A percentile compares a stretch with the other conserved stretches of the same genome.
These are phyloP conservation scores for Pandemis cinnamomeana DNA, from an alignment of 2,888 invertebrate species.

Conservation along the genomic window DNA sequence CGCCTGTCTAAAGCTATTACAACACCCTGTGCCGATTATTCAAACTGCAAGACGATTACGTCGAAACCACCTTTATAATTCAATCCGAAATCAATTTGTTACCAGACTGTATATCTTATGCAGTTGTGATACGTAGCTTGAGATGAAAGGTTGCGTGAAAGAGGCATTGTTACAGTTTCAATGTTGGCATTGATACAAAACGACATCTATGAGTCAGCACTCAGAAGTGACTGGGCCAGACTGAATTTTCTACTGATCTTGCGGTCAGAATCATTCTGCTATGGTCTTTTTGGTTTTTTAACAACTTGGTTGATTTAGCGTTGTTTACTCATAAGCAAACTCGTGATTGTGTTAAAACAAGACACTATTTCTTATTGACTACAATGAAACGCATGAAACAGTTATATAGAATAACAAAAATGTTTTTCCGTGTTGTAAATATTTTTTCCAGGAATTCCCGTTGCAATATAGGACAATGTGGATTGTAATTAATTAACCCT, in stretches of 20 bases:
- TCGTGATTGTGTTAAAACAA: too few species aligned
- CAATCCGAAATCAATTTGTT: slow-evolving; percentile 43
- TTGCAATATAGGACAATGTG: not conserved
- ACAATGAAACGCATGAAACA: too few species aligned
- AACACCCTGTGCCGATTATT: slow-evolving; percentile 69
- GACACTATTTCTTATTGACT: too few species aligned
- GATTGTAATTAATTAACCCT: not conserved
- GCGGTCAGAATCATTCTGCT: slow-evolving; percentile 6
- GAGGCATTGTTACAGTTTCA: slow-evolving; percentile 26
- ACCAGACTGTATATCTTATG: slow-evolving; percentile 55
- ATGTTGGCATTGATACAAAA: slow-evolving; percentile 64
- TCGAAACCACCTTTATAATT: slow-evolving; percentile 53
- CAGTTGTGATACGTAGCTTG: slow-evolving; percentile 45
- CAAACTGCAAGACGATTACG: slow-evolving; percentile 72
- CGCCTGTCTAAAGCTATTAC: slow-evolving; percentile 57
- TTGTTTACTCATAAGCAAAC: too few species aligned
- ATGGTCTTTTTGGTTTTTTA: not conserved
- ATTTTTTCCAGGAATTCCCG: not conserved
- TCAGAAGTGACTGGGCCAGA: slow-evolving; percentile 51
- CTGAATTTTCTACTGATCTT: slow-evolving; percentile 46
- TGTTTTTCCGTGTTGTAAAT: too few species aligned
- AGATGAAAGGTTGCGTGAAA: slow-evolving; percentile 42
- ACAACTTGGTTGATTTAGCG: too few species aligned
- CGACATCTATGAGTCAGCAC: slow-evolving; percentile 69
- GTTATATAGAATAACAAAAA: too few species aligned